Conservation (phyloP, 2,888 invertebrate genomes). For the Lamproptera curius region DNA sequence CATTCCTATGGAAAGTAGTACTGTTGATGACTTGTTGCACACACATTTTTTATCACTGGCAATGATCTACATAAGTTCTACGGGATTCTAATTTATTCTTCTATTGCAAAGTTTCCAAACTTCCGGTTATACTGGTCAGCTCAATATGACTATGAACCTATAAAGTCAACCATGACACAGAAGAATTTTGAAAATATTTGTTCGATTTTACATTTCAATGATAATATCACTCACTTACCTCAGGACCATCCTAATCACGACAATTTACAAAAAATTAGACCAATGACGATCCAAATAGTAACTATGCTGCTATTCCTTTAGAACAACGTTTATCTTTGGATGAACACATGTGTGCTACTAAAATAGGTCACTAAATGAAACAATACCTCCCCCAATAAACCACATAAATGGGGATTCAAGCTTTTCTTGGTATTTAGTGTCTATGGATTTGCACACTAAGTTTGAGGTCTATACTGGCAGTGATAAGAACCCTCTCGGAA, state of each 20-base stretch:
- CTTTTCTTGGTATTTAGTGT: constrained; percentile 12
- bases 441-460: constrained; percentile 22
- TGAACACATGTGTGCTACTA: constrained; percentile 26
- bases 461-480: constrained; percentile 26
- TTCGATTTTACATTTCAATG: constrained; percentile 20
- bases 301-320: constrained; percentile 16
- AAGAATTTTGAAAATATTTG: constrained; percentile 23
- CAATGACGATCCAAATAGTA: constrained; percentile 21
- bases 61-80: constrained; percentile 22
- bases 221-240: constrained; percentile 11
- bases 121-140: neutral
- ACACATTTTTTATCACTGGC: constrained; percentile 6
- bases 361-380: constrained; percentile 22
- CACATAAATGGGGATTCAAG: no score
- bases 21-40: no score
- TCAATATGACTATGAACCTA: neutral
- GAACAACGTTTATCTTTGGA: constrained; percentile 24
- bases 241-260: constrained; percentile 21
- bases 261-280: constrained; percentile 21
- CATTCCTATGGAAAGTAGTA: constrained; percentile 1
- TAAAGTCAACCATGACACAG: constrained; percentile 6
- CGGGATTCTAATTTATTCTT: constrained; percentile 24
- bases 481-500: constrained; percentile 21
- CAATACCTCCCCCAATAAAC: constrained; percentile 24
- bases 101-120: constrained; percentile 22